phyloP scores from a whole-genome alignment of 2,888 invertebrate genomes.

The Xestobium rufovillosum region DNA sequence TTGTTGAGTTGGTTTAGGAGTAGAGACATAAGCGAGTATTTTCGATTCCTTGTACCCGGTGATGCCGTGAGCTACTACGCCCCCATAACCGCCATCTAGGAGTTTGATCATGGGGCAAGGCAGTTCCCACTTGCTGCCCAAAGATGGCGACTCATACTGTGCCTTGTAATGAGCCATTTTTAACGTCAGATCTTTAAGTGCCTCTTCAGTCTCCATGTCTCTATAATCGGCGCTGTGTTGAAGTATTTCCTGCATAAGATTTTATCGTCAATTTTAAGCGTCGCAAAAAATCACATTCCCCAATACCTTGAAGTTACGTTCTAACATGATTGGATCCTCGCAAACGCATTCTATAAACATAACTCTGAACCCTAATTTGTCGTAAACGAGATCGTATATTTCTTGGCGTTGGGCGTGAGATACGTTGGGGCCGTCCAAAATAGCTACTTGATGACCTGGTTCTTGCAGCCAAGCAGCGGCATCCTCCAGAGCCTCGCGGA shows the following conservation, averaged over 20 bases:
- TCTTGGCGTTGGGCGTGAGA: conserved; percentile 72
- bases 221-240: conserved; percentile 82
- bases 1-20: conserved; percentile 75
- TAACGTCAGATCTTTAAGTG: conserved; percentile 70
- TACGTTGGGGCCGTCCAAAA: conserved; percentile 90
- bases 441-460: conserved; percentile 52
- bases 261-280: conserved; percentile 1
- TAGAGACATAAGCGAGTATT: conserved; percentile 82
- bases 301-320: conserved; percentile 60
- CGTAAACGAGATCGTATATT: conserved; percentile 63
- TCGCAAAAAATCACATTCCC: background rate
- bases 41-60: conserved; percentile 75
- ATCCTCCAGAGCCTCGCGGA: conserved; percentile 77
- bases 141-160: conserved; percentile 72
- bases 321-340: conserved; percentile 65
- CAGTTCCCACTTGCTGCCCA: conserved; percentile 41
- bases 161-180: conserved; percentile 79
- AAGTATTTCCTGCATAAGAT: conserved; percentile 56
- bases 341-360: conserved; percentile 91
- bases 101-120: conserved; percentile 47
- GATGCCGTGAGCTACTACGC: conserved; percentile 63
- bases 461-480: conserved; percentile 73
- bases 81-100: conserved; percentile 55
- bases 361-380: conserved; percentile 71
- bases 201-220: conserved; percentile 67